Evolutionary conservation across 1,140 invertebrate genomes (phyloP), one percentile per base, ranked within the genome.

Genomic region (Cyclina sinensis): DNA sequence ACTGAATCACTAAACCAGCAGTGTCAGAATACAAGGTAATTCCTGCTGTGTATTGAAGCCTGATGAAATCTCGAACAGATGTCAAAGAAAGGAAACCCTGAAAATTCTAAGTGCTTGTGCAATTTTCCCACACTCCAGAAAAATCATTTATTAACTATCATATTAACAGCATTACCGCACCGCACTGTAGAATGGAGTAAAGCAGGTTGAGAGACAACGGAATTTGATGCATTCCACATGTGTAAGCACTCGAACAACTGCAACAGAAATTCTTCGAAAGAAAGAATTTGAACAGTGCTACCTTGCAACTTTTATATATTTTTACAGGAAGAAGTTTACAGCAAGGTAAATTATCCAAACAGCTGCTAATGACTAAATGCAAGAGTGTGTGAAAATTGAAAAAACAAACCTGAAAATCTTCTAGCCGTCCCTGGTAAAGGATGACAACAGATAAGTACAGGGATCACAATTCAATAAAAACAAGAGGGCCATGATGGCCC

Each of bases 141-240:
- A 78, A 78, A 78, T 78, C 30, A 78, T 27, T 78, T 78, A 78
- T 78, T 78, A 78, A 78, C 74, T 46, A 78, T 78, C 74, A 78
- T 78, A 78, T 78, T 78, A 78, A 32, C 74, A 51, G 24, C 54
- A 78, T 78, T 54, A 51, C 32, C 43, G 54, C 46, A 78, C 43
- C 74, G n/a, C n/a, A 51, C 27, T 32, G 74, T 30, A 78, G 54
- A 54, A 54, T 16, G 54, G 48, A 35, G 32, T 16, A 73, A 57
- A 4, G n/a, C 24, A n/a, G n/a, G n/a, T 74, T 74, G 48, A 54
- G 32, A 51, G 46, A 48, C 74, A 54, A 18, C 48, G 48, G 46
- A 78, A 78, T 78, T 54, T 78, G 74, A 78, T 78, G 74, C 74
- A 78, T 78, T 54, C 48, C 74, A 62, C 57, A 27, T 62, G 57